These are phyloP conservation scores for Alligator sinensis DNA, from an alignment of 2,113 vertebrate species.

Conservation along the genomic window DNA sequence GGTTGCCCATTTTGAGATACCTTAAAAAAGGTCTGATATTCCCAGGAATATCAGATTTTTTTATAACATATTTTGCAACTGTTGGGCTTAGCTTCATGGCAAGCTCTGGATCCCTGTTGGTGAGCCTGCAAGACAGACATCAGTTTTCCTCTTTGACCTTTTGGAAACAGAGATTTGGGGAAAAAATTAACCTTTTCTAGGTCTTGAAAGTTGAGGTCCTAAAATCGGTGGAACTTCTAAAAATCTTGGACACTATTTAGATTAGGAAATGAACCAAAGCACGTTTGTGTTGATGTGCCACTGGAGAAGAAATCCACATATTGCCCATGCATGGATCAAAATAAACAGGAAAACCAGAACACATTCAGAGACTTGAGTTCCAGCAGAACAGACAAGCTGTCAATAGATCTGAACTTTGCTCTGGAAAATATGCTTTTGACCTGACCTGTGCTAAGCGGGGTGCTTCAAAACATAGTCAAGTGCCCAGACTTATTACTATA, in stretches of 20 bases:
- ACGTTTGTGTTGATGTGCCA: not conserved
- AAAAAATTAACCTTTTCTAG: no score
- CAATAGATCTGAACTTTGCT: not conserved
- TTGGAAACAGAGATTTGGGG: no score
- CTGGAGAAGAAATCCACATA: not conserved
- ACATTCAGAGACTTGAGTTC: not conserved
- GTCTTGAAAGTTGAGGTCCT: no score
- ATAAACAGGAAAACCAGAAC: not conserved
- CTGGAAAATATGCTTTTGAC: not conserved
- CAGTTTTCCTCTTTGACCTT: no score
- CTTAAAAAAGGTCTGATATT: not conserved
- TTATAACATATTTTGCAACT: no score
- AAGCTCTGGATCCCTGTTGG: no score
- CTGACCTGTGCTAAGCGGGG: not conserved
- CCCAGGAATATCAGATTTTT: not conserved
- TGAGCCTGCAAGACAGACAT: no score
- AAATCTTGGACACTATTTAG: not conserved
- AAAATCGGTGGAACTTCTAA: no score
- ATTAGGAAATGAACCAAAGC: not conserved
- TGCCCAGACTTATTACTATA: not conserved
- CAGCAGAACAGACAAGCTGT: accelerated
- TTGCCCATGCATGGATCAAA: not conserved
- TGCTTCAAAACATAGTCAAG: not conserved
- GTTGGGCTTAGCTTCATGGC: no score
- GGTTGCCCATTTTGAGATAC: not conserved